Percentiles rank a stretch among this genome's conserved stretches.
phyloP scores from a whole-genome alignment of 2,797 vertebrate genomes.

The Lemur catta region DNA sequence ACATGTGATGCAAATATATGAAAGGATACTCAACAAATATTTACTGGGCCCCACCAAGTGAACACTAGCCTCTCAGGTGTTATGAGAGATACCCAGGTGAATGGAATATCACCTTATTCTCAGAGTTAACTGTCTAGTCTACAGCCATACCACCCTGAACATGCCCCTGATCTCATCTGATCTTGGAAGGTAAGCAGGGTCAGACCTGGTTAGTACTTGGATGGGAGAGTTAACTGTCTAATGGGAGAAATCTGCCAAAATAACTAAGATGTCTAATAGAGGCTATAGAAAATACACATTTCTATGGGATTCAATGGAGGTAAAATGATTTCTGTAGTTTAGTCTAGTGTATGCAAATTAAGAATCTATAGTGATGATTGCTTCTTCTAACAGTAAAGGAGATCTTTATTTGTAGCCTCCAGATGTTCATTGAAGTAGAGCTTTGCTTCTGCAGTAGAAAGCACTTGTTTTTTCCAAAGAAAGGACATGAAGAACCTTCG shows the following conservation, averaged over 20 bases:
- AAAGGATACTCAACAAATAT: neutral
- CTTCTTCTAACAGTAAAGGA: neutral
- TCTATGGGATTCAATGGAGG: neutral
- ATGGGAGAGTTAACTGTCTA: neutral
- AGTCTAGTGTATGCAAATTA: neutral
- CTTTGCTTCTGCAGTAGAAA: neutral
- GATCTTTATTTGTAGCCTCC: neutral
- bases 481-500: neutral
- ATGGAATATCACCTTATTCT: neutral
- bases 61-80: neutral
- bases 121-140: neutral
- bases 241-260: neutral
- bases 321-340: neutral
- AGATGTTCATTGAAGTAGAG: neutral
- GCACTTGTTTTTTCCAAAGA: neutral
- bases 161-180: no score
- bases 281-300: neutral
- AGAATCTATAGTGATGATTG: neutral
- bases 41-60: neutral
- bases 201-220: no score
- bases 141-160: no score
- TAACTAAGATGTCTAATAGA: neutral
- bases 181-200: no score
- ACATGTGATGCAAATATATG: neutral
- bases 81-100: neutral